Evolutionary conservation across 2,888 invertebrate genomes (phyloP), one percentile per base, ranked within the genome.

Genomic region (Diaperis boleti): DNA sequence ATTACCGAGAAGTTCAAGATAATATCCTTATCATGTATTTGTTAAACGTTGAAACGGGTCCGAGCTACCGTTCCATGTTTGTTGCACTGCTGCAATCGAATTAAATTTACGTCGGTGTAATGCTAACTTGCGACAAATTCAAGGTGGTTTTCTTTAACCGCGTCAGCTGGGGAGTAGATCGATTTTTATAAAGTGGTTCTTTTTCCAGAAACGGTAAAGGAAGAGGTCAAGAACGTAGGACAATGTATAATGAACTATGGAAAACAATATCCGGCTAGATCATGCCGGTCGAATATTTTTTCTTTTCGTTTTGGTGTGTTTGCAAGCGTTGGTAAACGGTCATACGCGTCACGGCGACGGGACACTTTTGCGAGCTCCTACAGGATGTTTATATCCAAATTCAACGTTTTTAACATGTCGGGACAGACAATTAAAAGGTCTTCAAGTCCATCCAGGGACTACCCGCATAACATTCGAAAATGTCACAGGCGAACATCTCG

Each of bases 391-490:
- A 20, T 37, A 55, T 15, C 15, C 45, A 18, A 66, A 39, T 44
- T 15, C 45, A 7, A 81, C 69, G 10, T 22, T 17, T 1, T 33
- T 64, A 39, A 35, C 47, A 81, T 76, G 79, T 75, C 77, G 74
- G 78, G 78, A 66, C 72, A 74, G 73, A 73, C 59, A 70, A 82
- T 82, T 74, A 80, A 79, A 65, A 59, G 75, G 67, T 73, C 74
- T 72, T 82, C 82, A 81, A 60, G 50, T 66, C 83, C 82, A 83
- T 78, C 71, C 72, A 71, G 69, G 73, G 60, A 70, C 73, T 85
- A 77, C 73, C 74, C 31, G 33, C 7, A n/a, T 87, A 18, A 74
- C 74, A 3, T 80, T 88, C 78, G 83, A 83, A 78, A 82, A 85
- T 81, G 85, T 75, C 61, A 67, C 62, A 44, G 69, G 68, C 50